These are phyloP conservation scores for Xyrichtys novacula DNA, from an alignment of 2,797 vertebrate species.

Conservation along the genomic window DNA sequence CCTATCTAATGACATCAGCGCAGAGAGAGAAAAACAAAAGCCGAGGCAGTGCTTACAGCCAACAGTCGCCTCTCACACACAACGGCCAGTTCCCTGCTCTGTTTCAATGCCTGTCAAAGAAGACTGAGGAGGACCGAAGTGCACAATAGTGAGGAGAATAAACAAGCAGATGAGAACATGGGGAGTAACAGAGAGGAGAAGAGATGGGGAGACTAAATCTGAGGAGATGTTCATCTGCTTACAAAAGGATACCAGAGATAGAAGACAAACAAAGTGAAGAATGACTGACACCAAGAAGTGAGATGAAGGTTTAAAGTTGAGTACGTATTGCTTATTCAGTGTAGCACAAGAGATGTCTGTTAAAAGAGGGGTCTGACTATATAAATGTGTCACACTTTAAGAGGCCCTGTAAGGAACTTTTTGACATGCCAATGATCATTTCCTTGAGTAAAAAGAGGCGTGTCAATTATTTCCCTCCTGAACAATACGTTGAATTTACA, in stretches of 20 bases:
- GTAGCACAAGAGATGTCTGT: no score
- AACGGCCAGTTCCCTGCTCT: conserved; percentile 65
- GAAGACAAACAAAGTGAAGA: conserved; percentile 7
- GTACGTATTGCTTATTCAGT: not conserved
- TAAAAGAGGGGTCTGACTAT: no score
- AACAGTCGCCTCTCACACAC: conserved; percentile 70
- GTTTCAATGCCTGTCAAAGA: conserved; percentile 67
- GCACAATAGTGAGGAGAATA: conserved; percentile 62
- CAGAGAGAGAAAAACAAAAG: conserved; percentile 68
- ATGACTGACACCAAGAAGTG: not conserved
- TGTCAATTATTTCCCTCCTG: no score
- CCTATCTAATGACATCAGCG: conserved; percentile 77
- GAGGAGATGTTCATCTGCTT: not conserved
- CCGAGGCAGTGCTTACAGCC: conserved; percentile 63
- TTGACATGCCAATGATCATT: no score
- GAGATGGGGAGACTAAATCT: conserved; percentile 10
- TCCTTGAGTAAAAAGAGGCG: no score
- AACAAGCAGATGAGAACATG: conserved; percentile 57
- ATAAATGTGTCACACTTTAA: no score
- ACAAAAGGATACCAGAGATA: not conserved
- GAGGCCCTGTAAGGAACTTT: no score
- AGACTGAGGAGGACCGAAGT: conserved; percentile 62
- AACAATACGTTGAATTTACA: no score
- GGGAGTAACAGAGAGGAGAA: conserved; percentile 29
- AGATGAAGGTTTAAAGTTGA: not conserved